Base-by-base conservation (phyloP, 2,888 invertebrate species). In the Agonopterix heracliana region DNA sequence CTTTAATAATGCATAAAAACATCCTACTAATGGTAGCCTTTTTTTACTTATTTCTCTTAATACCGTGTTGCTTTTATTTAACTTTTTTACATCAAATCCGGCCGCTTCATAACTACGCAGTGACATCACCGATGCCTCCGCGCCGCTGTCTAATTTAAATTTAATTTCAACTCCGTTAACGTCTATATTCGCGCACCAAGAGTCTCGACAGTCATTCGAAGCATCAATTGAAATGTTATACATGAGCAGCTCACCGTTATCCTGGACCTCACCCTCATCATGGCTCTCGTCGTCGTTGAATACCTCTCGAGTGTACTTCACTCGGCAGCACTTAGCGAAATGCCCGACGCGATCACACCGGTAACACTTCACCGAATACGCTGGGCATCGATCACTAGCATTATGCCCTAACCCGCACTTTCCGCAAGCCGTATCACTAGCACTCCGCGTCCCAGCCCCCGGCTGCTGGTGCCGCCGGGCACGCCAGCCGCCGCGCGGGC, bases 81-180 rank as follows among this genome's bases (percentile, higher is more conserved):
- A 45, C 5, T 43, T 35, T 3, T 34, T 11, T 1, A 1, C n/a
- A 7, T 17, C 5, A 36, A 47, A 50, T 12, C 45, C 47, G 3
- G 47, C 47, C 17, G 9, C 13, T 9, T 14, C 13, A 26, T 44
- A 50, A 10, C 9, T 12, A 10, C 35, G 9, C 2, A 47, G 10
- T 12, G 47, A 50, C 44, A 50, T 46, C 1, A 50, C 50, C 7
- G 44, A 46, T 5, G 45, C 43, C 8, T 51, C 48, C n/a, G 51
- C 51, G 3, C 51, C 48, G 11, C 48, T 51, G 14, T 51, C 51
- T 14, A 51, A 43, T 11, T 51, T 51, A 41, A 51, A 51, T 4
- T 47, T 35, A 5, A 47, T 26, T 14, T 47, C 13, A 10, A 42
- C 42, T 10, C 42, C 35, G 4, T 47, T n/a, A 13, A 47, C 42